Conservation (phyloP, 2,888 invertebrate genomes). For the Hyposoter didymator region DNA sequence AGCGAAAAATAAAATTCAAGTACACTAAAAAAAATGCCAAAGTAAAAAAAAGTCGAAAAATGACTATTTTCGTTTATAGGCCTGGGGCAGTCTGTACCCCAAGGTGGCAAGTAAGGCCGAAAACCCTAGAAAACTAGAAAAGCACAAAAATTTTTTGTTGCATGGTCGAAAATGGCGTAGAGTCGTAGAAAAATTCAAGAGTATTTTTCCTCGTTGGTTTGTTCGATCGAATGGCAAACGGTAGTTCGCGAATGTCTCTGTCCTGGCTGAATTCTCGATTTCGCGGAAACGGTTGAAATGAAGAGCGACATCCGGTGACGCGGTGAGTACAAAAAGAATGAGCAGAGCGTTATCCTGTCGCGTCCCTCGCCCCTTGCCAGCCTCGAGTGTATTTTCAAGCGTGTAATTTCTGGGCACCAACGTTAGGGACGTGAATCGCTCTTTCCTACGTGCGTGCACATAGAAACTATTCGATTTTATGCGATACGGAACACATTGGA, state of each 20-base stretch:
- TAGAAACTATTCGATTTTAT: conserved; percentile 1
- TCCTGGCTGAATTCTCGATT: conserved; percentile 30
- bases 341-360: conserved; percentile 46
- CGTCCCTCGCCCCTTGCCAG: not conserved
- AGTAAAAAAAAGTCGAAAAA: no score
- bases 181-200: not conserved
- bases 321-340: not conserved
- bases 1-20: no score
- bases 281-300: conserved; percentile 49
- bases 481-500: not conserved
- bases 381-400: conserved; percentile 26
- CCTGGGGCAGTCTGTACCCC: no score
- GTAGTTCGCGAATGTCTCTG: conserved; percentile 29
- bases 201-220: not conserved
- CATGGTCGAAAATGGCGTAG: not conserved
- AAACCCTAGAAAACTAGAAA: no score
- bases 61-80: no score
- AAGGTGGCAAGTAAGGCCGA: no score
- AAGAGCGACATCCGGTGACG: conserved; percentile 60
- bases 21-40: no score
- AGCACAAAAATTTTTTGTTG: no score
- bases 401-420: conserved; percentile 40
- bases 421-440: conserved; percentile 34
- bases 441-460: not conserved
- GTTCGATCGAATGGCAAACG: conserved; percentile 29